Base-by-base conservation (phyloP, 2,113 vertebrate species). In the Cololabis saira region DNA sequence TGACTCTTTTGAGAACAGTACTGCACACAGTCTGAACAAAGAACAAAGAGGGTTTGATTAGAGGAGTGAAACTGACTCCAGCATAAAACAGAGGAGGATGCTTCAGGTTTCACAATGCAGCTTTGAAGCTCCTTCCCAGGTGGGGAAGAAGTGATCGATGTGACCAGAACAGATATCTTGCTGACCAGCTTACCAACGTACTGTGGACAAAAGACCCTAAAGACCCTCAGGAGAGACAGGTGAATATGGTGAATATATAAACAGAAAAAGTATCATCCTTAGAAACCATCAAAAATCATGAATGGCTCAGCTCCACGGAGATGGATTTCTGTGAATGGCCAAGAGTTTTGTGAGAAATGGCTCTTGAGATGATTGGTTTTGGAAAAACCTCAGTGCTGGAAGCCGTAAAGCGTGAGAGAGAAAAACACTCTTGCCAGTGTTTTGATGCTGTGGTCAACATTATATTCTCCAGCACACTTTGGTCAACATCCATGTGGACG, bases 341-440 rank as follows among this genome's bases (percentile, higher is more conserved):
- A 5, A 19, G 61, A 49, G 49, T 47, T 5, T 65, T 67, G 57
- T 78, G 70, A 58, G 33, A 85, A 76, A 71, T 78, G 77, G 53
- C 73, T 63, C 61, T 47, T 18, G 12, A 78, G 71, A 84, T 71
- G 58, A 88, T 52, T 7, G 62, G 41, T 71, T 86, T 71, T 11
- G 16, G 59, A 52, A 55, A 88, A 88, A 85, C 80, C 82, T 81
- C 81, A 69, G 76, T n/a, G 19, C 33, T 82, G 78, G 67, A 80
- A 78, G 76, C 78, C 72, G 60, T 53, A 61, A 74, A 68, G 69
- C 53, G 15, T 71, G 41, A 85, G 61, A 64, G 67, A n/a, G 5
- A 7, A 78, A 58, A 64, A n/a, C 12, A 24, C 41, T 33, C 5
- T 16, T 53, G 67, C 71, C 64, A 74, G 50, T 68, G 59, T 78